phyloP scores from a whole-genome alignment of 1,140 invertebrate species.

The Theocolax elegans region DNA sequence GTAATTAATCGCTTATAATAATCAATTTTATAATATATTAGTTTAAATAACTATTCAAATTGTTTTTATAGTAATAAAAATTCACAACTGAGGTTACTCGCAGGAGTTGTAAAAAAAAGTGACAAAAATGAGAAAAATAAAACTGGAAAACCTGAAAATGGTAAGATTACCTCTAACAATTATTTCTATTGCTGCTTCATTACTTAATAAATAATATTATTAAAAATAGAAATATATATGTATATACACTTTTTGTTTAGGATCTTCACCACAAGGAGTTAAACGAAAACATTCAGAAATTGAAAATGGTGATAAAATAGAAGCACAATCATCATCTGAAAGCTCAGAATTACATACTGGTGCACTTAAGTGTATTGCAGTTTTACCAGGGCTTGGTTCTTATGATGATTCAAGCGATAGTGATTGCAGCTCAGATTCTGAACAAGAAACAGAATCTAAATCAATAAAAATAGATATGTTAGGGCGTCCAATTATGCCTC shows the following conservation, averaged over 20 bases:
- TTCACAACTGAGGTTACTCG: constrained; percentile 71
- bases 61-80: constrained; percentile 53
- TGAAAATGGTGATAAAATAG: constrained; percentile 50
- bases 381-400: constrained; percentile 80
- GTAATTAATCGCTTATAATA: constrained; percentile 1
- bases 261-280: constrained; percentile 44
- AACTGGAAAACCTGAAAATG: constrained; percentile 65
- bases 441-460: constrained; percentile 66
- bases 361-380: constrained; percentile 75
- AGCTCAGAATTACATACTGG: constrained; percentile 25
- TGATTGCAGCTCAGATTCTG: constrained; percentile 72
- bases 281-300: constrained; percentile 74
- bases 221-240: background rate
- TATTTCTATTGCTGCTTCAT: too few species aligned
- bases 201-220: background rate
- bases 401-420: constrained; percentile 80
- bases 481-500: constrained; percentile 66
- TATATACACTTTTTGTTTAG: background rate
- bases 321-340: background rate
- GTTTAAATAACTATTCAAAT: constrained; percentile 15
- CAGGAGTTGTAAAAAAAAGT: constrained; percentile 73
- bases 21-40: constrained; percentile 17
- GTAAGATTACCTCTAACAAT: constrained; percentile 46
- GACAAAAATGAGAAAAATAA: too few species aligned
- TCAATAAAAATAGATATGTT: constrained; percentile 68